Percentiles rank a stretch among this genome's conserved stretches.
Conservation (phyloP, 1,140 invertebrate species). For the Cotesia glomerata region DNA sequence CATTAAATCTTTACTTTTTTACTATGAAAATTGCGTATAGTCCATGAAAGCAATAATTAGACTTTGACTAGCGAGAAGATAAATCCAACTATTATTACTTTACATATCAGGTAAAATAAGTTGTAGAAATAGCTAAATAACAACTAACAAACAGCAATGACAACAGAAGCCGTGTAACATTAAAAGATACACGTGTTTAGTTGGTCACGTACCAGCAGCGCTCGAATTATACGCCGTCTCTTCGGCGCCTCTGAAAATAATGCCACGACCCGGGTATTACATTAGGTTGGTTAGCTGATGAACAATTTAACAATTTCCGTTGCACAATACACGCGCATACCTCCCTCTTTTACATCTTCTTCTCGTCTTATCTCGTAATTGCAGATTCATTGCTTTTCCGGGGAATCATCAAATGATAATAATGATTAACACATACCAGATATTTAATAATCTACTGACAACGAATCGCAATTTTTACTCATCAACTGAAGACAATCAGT, state of each 20-base stretch:
- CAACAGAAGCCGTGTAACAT: background rate
- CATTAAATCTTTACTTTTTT: no score
- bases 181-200: background rate
- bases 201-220: constrained; percentile 18
- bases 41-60: no score
- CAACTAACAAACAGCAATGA: no score
- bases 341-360: background rate
- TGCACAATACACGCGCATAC: constrained; percentile 40
- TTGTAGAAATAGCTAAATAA: background rate
- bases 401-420: background rate
- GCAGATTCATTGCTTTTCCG: background rate
- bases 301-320: constrained; percentile 47
- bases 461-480: background rate
- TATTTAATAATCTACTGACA: background rate
- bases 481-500: no score
- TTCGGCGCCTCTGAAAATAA: constrained; percentile 38
- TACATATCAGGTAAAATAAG: no score
- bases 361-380: constrained; percentile 31
- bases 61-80: no score
- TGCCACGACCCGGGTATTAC: constrained; percentile 22
- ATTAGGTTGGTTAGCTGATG: constrained; percentile 43
- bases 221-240: constrained; percentile 18
- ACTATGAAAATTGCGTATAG: no score
- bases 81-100: no score
- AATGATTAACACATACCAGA: background rate